phyloP scores from a whole-genome alignment of 2,888 invertebrate genomes.

The Lochmaea crataegi region DNA sequence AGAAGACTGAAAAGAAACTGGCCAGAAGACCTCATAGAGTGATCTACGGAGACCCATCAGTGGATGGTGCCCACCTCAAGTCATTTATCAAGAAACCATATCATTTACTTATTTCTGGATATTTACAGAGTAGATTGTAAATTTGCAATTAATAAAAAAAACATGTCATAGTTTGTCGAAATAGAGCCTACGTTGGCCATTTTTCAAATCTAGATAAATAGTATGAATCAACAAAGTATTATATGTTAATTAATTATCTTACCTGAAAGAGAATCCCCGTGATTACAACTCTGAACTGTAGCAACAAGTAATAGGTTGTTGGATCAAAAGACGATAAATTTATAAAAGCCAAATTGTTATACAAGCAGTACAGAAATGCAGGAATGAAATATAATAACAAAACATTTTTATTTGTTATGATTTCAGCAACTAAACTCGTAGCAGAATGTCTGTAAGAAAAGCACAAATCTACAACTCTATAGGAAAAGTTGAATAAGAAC shows the following conservation, averaged over 20 bases:
- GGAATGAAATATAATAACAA: constrained; percentile 89
- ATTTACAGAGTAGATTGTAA: too few relatives aligned
- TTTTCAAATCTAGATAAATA: too few relatives aligned
- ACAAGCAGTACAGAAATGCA: constrained; percentile 90
- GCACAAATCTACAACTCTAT: constrained; percentile 21
- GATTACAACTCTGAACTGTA: constrained; percentile 92
- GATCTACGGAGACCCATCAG: too few relatives aligned
- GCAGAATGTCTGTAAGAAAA: constrained; percentile 68
- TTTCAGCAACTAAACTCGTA: constrained; percentile 69
- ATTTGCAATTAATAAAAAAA: too few relatives aligned
- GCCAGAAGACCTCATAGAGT: too few relatives aligned
- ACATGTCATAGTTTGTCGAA: too few relatives aligned
- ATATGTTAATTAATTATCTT: constrained; percentile 43
- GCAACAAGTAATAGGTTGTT: constrained; percentile 90
- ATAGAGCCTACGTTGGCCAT: too few relatives aligned
- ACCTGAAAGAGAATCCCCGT: constrained; percentile 95
- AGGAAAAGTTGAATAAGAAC: constrained; percentile 47
- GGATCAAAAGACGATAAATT: constrained; percentile 94
- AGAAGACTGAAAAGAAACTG: too few relatives aligned
- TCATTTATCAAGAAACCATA: too few relatives aligned
- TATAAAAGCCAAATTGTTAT: constrained; percentile 93
- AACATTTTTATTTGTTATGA: constrained; percentile 73
- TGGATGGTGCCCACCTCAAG: too few relatives aligned
- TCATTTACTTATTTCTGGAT: too few relatives aligned
- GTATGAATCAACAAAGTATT: too few relatives aligned